Conservation (phyloP, 2,888 invertebrate species). For the Tipula unca region DNA sequence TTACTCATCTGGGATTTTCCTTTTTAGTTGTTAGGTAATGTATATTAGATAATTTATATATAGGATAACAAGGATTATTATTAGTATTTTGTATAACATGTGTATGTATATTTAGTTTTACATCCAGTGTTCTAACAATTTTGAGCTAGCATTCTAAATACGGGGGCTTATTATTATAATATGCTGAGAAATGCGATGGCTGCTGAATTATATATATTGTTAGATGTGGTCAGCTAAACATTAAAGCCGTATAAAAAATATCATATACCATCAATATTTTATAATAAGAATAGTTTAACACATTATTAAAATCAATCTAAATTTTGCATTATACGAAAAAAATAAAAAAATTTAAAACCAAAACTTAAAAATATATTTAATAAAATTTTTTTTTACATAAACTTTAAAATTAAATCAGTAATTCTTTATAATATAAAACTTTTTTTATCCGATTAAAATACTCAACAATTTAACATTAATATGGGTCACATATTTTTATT, state of each 20-base stretch:
- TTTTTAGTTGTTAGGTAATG: neutral
- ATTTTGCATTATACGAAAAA: neutral
- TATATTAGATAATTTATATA: neutral
- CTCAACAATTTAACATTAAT: neutral
- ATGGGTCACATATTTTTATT: too few relatives aligned
- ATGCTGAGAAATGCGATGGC: too few relatives aligned
- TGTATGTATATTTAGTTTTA: neutral
- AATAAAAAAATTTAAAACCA: neutral
- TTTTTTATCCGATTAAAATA: neutral
- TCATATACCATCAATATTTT: too few relatives aligned
- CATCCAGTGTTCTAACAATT: neutral
- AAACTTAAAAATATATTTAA: neutral
- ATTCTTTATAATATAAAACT: neutral
- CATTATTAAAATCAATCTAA: neutral
- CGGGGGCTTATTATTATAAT: too few relatives aligned
- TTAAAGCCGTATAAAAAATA: too few relatives aligned
- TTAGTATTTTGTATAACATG: neutral
- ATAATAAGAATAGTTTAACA: neutral
- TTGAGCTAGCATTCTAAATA: too few relatives aligned
- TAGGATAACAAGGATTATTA: neutral
- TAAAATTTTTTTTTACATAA: neutral
- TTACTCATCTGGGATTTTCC: neutral
- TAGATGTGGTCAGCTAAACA: too few relatives aligned
- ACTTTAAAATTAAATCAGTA: neutral
- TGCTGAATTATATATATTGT: too few relatives aligned